These are phyloP conservation scores for Tapirus indicus DNA, from an alignment of 2,797 vertebrate genomes.

Conservation along the genomic window DNA sequence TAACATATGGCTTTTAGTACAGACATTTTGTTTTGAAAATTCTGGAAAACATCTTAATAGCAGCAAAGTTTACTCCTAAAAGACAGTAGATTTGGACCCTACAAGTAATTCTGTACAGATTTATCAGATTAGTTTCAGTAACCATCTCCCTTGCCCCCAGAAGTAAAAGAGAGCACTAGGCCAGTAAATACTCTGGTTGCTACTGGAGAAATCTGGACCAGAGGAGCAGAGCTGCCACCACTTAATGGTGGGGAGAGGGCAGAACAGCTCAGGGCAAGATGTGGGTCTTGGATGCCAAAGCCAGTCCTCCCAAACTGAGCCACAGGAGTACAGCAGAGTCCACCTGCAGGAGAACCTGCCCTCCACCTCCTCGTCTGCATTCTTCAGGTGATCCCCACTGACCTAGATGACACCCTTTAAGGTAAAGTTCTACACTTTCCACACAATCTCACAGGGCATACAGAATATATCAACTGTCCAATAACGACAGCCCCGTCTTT, in stretches of 20 bases:
- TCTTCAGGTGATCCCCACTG: constrained; percentile 88
- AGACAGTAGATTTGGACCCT: constrained; percentile 54
- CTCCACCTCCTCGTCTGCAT: constrained; percentile 84
- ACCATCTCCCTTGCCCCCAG: constrained; percentile 81
- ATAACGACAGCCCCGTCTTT: constrained; percentile 76
- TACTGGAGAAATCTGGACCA: constrained; percentile 82
- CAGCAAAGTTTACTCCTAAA: constrained; percentile 27
- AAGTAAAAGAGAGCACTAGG: constrained; percentile 89
- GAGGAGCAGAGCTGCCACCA: constrained; percentile 80
- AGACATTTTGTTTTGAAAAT: constrained; percentile 68
- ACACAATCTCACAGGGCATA: constrained; percentile 84
- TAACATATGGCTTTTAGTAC: constrained; percentile 69
- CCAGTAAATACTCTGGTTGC: constrained; percentile 83
- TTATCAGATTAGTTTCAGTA: constrained; percentile 84
- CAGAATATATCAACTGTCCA: constrained; percentile 81
- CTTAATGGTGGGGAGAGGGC: constrained; percentile 73
- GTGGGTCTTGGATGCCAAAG: constrained; percentile 83
- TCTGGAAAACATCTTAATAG: constrained; percentile 15
- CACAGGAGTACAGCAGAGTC: constrained; percentile 83
- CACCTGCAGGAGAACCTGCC: constrained; percentile 87
- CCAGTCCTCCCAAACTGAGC: constrained; percentile 87
- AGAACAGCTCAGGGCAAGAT: constrained; percentile 78
- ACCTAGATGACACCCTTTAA: constrained; percentile 86
- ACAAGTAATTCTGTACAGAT: constrained; percentile 85
- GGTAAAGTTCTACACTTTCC: constrained; percentile 88